Percentiles rank a stretch among this genome's conserved stretches.
Conservation (phyloP, 2,797 vertebrate genomes). For the Macrochelys suwanniensis region DNA sequence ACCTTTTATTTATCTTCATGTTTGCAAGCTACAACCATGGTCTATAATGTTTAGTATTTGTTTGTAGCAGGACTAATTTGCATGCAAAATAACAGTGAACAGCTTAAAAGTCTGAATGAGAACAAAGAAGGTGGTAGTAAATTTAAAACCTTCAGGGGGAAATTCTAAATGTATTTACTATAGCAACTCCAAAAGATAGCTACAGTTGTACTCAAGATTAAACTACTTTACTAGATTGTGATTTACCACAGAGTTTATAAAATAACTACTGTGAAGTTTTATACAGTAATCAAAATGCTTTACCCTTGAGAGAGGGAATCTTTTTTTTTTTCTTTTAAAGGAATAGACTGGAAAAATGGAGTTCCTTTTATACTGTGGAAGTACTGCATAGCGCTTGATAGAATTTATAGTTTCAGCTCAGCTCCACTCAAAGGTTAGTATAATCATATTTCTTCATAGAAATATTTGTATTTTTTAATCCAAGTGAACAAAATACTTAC, state of each 20-base stretch:
- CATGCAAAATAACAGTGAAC: neutral
- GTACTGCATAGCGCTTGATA: neutral
- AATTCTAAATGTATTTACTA: conserved; percentile 30
- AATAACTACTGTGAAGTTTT: conserved; percentile 17
- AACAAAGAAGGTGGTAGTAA: conserved; percentile 12
- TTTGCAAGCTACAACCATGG: neutral
- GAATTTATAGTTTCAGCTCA: neutral
- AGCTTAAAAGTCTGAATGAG: conserved; percentile 22
- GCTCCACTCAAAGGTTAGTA: neutral
- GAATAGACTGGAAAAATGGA: neutral
- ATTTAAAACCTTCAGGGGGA: conserved; percentile 26
- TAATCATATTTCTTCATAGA: neutral
- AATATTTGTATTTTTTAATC: neutral
- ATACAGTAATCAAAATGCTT: conserved; percentile 43
- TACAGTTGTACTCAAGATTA: neutral
- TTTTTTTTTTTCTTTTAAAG: conserved; percentile 11
- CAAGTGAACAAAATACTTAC: neutral
- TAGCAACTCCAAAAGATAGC: conserved; percentile 22
- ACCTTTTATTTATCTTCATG: neutral
- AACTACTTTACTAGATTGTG: neutral
- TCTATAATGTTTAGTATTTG: neutral
- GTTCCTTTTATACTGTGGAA: neutral
- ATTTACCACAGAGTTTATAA: conserved; percentile 31
- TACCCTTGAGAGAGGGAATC: neutral
- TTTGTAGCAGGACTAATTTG: conserved; percentile 9